These are phyloP conservation scores for Furcula furcula DNA, from an alignment of 2,888 invertebrate genomes.

Conservation along the genomic window DNA sequence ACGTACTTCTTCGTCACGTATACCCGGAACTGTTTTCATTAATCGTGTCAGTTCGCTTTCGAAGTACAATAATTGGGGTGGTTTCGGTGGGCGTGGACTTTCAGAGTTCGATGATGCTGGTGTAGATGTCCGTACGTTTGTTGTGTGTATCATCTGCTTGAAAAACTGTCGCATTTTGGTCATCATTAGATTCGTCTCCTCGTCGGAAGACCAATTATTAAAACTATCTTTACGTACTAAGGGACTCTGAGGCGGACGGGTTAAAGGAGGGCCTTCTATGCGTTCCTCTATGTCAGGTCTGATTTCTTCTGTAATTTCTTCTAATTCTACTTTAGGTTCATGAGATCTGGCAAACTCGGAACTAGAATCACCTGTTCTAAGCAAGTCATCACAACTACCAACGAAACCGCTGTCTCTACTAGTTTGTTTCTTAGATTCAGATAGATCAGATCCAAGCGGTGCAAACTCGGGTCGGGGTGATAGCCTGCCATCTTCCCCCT, in stretches of 20 bases:
- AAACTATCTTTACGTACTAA: constrained; percentile 93
- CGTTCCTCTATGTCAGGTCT: constrained; percentile 78
- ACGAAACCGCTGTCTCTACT: constrained; percentile 94
- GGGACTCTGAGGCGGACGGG: constrained; percentile 77
- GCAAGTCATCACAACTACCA: constrained; percentile 92
- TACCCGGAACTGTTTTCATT: constrained; percentile 96
- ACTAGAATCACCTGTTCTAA: constrained; percentile 84
- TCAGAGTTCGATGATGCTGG: constrained; percentile 82
- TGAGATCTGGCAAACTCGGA: constrained; percentile 76
- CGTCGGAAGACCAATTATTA: constrained; percentile 96
- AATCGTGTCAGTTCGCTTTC: constrained; percentile 93
- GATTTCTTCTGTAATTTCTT: constrained; percentile 83
- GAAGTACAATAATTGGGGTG: constrained; percentile 93
- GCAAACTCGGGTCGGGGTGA: constrained; percentile 86
- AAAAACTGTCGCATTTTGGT: constrained; percentile 96
- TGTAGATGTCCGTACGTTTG: constrained; percentile 78
- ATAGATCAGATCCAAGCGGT: constrained; percentile 79
- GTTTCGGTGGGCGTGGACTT: constrained; percentile 85
- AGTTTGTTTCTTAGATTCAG: constrained; percentile 88
- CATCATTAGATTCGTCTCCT: constrained; percentile 97
- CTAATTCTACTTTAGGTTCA: constrained; percentile 80
- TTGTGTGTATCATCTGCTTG: constrained; percentile 92
- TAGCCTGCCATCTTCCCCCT: constrained; percentile 85
- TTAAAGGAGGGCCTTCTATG: constrained; percentile 74
- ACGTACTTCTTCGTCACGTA: constrained; percentile 93